Conservation (phyloP, 2,888 invertebrate species). For the Palloptera scutellata region DNA sequence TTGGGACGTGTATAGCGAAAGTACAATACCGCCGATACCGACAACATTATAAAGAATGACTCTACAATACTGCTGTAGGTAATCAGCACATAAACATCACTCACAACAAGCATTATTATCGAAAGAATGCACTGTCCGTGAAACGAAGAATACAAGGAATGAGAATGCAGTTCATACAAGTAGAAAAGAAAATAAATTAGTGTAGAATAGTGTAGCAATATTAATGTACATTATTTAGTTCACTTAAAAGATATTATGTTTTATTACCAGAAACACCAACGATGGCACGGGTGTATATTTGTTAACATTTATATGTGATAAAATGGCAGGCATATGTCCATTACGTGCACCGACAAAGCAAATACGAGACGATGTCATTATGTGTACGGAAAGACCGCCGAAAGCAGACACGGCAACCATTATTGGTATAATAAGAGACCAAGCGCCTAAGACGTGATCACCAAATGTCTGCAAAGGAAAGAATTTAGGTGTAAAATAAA, state of each 20-base stretch:
- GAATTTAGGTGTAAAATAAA: background rate
- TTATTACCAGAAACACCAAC: slow-evolving; percentile 79
- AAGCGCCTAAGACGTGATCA: slow-evolving; percentile 74
- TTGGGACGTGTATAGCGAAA: slow-evolving; percentile 82
- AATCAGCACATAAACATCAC: slow-evolving; percentile 85
- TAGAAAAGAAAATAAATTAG: slow-evolving; percentile 2
- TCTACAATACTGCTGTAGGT: slow-evolving; percentile 93
- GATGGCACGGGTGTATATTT: slow-evolving; percentile 83
- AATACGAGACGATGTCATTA: slow-evolving; percentile 94
- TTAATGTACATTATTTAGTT: background rate
- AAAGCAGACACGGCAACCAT: slow-evolving; percentile 93
- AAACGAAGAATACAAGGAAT: slow-evolving; percentile 11
- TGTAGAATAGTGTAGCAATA: background rate
- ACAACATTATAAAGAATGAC: slow-evolving; percentile 88
- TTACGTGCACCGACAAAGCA: slow-evolving; percentile 91
- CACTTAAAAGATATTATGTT: background rate
- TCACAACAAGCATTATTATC: slow-evolving; percentile 82
- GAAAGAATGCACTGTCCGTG: slow-evolving; percentile 78
- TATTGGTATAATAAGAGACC: slow-evolving; percentile 84
- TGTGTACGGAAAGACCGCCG: slow-evolving; percentile 92
- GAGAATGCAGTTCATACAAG: no score
- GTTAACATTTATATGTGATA: slow-evolving; percentile 80
- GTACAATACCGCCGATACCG: slow-evolving; percentile 85
- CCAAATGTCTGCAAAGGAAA: slow-evolving; percentile 78
- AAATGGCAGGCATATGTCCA: slow-evolving; percentile 83